Base-by-base conservation (phyloP, 2,797 vertebrate genomes). In the Triplophysa yarkandensis region DNA sequence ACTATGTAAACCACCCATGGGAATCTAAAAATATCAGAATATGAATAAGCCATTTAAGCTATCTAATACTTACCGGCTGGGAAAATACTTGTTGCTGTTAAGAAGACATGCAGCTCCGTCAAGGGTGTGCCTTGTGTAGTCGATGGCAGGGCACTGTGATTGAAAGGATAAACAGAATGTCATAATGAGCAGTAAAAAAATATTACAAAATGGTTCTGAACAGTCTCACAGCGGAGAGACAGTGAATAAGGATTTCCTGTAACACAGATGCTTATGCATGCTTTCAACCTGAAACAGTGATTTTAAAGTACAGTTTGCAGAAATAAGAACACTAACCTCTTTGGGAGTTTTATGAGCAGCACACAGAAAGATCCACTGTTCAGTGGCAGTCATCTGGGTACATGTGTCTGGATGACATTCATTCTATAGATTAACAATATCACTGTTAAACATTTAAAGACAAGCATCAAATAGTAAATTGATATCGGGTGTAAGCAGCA, bases 31-130 rank as follows among this genome's bases (percentile, higher is more conserved):
- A n/a, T 8, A 1, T 3, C 0, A 28, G 11, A 25, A 55, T n/a
- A 27, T 16, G 2, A 4, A 27, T 16, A 14, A 36, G 30, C 41
- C 55, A 57, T 74, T 23, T 41, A 2, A 17, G n/a, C 14, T 11
- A 30, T 39, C 27, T 16, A 62, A 43, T 0, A 88, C 92, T 88
- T 88, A 98, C 97, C 98, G 96, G 94, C 98, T 99, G 71, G 98
- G 97, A 80, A 99, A 99, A 89, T 99, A 99, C 90, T 99, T 99
- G 94, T 99, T 99, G 93, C 98, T 99, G 93, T 99, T 99, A 87
- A 99, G 93, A 88, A 99, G 95, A 83, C 97, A 99, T 17, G 98
- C 98, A 88, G 98, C 98, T 90, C 97, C 98, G 87, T 99, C 98
- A 88, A 99, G 93, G 46, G 98, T 99, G 89, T 99, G 96, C 88